phyloP scores from a whole-genome alignment of 1,140 invertebrate genomes.

The Drosophila hydei region DNA sequence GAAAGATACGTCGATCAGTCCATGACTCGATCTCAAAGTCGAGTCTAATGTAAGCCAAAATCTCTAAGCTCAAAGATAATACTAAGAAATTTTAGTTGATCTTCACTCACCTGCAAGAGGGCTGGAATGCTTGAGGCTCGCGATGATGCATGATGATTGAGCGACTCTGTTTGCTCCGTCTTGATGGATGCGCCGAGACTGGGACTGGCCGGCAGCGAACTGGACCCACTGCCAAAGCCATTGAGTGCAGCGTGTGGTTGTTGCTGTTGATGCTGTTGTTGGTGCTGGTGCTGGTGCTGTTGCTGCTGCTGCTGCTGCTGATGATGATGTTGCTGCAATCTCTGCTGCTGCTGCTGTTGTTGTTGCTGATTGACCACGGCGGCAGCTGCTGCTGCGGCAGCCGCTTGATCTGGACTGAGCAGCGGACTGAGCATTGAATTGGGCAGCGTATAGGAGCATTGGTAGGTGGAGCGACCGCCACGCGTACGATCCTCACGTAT shows the following conservation, averaged over 20 bases:
- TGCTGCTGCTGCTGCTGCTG: conserved; percentile 59
- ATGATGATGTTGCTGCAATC: conserved; percentile 45
- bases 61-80: no score
- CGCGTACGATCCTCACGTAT: conserved; percentile 97
- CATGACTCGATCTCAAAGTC: no score
- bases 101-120: conserved; percentile 62
- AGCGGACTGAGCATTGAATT: conserved; percentile 86
- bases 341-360: conserved; percentile 39
- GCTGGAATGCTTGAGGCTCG: conserved; percentile 65
- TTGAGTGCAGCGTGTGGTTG: conserved; percentile 59
- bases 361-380: conserved; percentile 56
- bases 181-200: conserved; percentile 64
- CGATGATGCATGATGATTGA: conserved; percentile 32
- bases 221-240: conserved; percentile 52
- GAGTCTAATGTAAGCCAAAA: no score
- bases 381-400: conserved; percentile 52
- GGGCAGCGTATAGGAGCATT: conserved; percentile 94
- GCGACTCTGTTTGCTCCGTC: conserved; percentile 54
- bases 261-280: conserved; percentile 55
- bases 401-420: conserved; percentile 73
- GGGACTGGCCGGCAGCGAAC: conserved; percentile 61
- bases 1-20: no score
- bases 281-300: conserved; percentile 40
- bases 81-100: no score
- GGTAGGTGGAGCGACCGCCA: conserved; percentile 97